Conservation (phyloP, 2,888 invertebrate genomes). For the Aporophyla lueneburgensis region DNA sequence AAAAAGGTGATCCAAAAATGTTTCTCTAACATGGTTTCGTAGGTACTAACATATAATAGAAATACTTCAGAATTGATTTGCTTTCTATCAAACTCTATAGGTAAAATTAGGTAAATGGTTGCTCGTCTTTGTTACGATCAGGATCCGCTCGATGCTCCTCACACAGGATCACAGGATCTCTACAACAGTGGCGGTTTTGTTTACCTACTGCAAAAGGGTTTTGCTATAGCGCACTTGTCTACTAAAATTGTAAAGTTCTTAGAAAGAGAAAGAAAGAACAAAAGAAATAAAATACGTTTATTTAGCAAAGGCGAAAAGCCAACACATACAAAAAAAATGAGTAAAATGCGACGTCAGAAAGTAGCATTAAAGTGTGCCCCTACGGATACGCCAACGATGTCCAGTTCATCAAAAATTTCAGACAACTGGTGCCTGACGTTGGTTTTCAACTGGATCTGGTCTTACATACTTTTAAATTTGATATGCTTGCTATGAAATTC, state of each 20-base stretch:
- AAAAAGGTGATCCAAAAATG: neutral
- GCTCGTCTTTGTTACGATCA: conserved; percentile 7
- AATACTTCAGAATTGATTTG: neutral
- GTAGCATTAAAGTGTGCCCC: too few species aligned
- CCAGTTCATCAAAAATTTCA: too few species aligned
- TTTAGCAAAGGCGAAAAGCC: too few species aligned
- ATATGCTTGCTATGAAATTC: neutral
- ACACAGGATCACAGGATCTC: neutral
- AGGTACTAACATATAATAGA: conserved; percentile 13
- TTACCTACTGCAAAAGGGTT: neutral
- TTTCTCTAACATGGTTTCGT: neutral
- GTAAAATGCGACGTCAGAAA: too few species aligned
- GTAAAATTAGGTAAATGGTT: neutral
- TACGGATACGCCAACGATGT: too few species aligned
- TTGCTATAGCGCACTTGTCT: neutral
- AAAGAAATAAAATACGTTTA: too few species aligned
- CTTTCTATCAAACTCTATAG: conserved; percentile 4
- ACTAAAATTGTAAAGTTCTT: neutral
- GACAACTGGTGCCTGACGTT: too few species aligned
- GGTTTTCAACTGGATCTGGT: too few species aligned
- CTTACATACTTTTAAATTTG: too few species aligned
- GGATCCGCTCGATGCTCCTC: conserved; percentile 1
- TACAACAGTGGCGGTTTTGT: neutral
- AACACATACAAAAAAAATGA: too few species aligned
- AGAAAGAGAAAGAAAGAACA: too few species aligned